Base-by-base conservation (phyloP, 2,888 invertebrate species). In the Dynastes hyllus region DNA sequence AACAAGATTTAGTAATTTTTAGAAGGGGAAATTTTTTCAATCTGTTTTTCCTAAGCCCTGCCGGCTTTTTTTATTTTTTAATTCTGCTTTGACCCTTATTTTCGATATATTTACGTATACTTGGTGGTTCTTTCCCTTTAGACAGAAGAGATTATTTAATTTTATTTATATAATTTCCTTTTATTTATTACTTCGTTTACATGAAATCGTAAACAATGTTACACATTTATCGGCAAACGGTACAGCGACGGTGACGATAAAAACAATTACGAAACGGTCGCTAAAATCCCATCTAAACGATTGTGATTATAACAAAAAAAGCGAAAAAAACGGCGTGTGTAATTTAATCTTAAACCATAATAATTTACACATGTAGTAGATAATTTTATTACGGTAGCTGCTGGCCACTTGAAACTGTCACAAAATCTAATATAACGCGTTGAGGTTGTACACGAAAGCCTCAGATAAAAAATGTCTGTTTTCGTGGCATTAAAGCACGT, bases 311-410 rank as follows among this genome's bases (percentile, higher is more conserved):
- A 77, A 67, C 37, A 3, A 40, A 55, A 69, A 55, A 77, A 58
- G 13, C 51, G 22, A 16, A 67, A 51, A 66, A 50, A 51, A 37
- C 51, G 76, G 66, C 37, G 55, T 77, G 77, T 77, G 67, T 77
- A 77, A 67, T 67, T 73, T 73, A 73, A 73, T 77, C 77, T 77
- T 77, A 77, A 77, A 77, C 69, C 77, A 69, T 77, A 77, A 77
- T 69, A 77, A 77, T 40, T 77, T 69, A 77, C 77, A 77, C 77
- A 77, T 77, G 77, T 77, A 77, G 53, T 58, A 69, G 77, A 67
- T 77, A 77, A 77, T 77, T 77, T 77, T 77, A 77, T 77, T 77
- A 77, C 77, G 77, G 77, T 77, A 69, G 77, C 69, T 73, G 77
- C 69, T 73, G 61, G 45, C 77, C 77, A 77, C 77, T 77, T 77